Percentiles rank a stretch among this genome's conserved stretches.
phyloP scores from a whole-genome alignment of 2,113 vertebrate genomes.

The Alouatta palliata region DNA sequence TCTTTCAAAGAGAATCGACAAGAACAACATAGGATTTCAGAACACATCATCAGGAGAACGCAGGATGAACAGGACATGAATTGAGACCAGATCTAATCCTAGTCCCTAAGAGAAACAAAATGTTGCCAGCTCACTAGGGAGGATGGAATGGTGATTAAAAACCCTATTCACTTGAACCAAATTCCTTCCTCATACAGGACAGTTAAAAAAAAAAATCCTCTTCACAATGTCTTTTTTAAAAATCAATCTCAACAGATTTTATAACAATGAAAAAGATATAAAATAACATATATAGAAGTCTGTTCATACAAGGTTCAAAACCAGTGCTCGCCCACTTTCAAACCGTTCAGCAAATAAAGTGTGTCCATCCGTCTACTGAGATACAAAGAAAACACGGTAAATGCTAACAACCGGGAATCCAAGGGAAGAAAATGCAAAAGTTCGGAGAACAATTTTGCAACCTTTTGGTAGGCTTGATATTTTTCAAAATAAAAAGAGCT shows the following conservation, averaged over 20 bases:
- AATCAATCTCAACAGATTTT: neutral
- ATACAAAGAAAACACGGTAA: neutral
- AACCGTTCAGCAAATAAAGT: neutral
- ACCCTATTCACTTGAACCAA: neutral
- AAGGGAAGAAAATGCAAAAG: neutral
- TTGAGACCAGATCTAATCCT: neutral
- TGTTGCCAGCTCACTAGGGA: neutral
- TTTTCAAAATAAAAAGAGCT: no score
- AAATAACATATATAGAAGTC: neutral
- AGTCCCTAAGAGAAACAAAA: neutral
- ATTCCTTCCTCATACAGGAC: no score
- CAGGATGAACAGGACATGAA: neutral
- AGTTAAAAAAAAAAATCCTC: neutral
- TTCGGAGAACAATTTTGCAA: neutral
- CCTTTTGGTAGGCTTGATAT: neutral
- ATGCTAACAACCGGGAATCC: neutral
- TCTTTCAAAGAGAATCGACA: conserved; percentile 7
- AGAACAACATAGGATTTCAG: neutral
- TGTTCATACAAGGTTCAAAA: conserved; percentile 17
- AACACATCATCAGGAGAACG: neutral
- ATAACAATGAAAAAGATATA: neutral
- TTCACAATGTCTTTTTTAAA: neutral
- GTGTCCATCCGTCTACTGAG: neutral
- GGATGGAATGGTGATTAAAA: neutral
- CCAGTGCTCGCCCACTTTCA: neutral